Base-by-base conservation (phyloP, 2,797 vertebrate genomes). In the Smutsia gigantea region DNA sequence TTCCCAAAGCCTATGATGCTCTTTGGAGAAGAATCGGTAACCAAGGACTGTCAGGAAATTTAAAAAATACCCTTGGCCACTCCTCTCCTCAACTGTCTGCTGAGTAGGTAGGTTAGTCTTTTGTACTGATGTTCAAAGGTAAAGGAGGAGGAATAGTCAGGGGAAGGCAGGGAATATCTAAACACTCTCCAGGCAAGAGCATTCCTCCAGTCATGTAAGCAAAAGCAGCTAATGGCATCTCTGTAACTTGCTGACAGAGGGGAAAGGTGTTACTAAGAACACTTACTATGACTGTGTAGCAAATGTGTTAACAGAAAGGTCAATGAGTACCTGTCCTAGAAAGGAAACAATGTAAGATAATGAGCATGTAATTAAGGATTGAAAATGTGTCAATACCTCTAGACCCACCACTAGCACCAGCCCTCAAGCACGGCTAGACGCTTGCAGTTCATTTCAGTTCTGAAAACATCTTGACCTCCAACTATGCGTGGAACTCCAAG, bases 241-340 rank as follows among this genome's bases (percentile, higher is more conserved):
- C 25, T 86, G 0, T 82, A 84, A 59, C 25, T 87, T 84, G 92
- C 53, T 31, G 77, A 39, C 71, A 84, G 5, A 10, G 7, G 25
- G 51, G n/a, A 39, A 71, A 14, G 18, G 4, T 51, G 23, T 95
- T 69, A 63, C 34, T 42, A 79, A 95, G 88, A 91, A 74, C 74
- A 51, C 46, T 89, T 57, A 39, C 61, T 85, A 46, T 93, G 72
- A 88, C 53, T 63, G 5, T 77, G 31, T 71, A 46, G 42, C 25
- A 69, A 87, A 79, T 71, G 6, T 84, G 29, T 59, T 81, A 71
- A 37, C 63, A 42, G 81, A 96, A 91, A 72, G 39, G 37, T 93
- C 75, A 91, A 86, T 66, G 49, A 94, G 64, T 64, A 88, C n/a
- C 39, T 88, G 39, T 31, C 42, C 8, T 37, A n/a, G 68, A 94